Evolutionary conservation across 2,888 invertebrate species (phyloP), one percentile per base, ranked within the genome.

Genomic region (Autographa pulchrina): DNA sequence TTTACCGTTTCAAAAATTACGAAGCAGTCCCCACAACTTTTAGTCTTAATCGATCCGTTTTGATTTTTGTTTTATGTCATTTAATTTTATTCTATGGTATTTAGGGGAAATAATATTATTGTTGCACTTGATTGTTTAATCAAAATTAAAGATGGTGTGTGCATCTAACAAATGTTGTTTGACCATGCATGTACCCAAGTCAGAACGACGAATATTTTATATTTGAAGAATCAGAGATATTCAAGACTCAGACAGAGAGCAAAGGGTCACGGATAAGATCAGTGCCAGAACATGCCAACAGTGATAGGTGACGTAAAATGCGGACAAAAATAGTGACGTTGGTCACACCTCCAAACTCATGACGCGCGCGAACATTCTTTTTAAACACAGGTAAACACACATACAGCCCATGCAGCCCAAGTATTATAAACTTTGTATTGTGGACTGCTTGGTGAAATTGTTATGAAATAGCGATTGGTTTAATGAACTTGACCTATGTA

Each of bases 251-350:
- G 3, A 38, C 6, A 16, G 48, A 48, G 48, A 48, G 48, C 48
- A 48, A 48, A 48, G n/a, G 54, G 20, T 56, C 11, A 56, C 25
- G 54, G 54, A 54, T 54, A 54, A 20, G 13, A 56, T 13, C 54
- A 54, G 54, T 54, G 25, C 54, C 54, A 56, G 54, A 52, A 54
- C 20, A 18, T 54, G 18, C 20, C 18, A 20, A 54, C 54, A 14
- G 4, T 25, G 54, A 56, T 56, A 56, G 13, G 11, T 56, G 54
- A 56, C 54, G 54, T 56, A 56, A 20, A 25, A 20, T 4, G 20
- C 48, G 54, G n/a, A 56, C 54, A 13, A 56, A 56, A 56, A 56
- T 56, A 56, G 54, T 56, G 25, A 56, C 54, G 54, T 25, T 25
- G 54, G 54, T 56, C 20, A 56, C 54, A 56, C 54, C 54, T 25